These are phyloP conservation scores for Nicator chloris DNA, from an alignment of 2,113 vertebrate species.

Conservation along the genomic window DNA sequence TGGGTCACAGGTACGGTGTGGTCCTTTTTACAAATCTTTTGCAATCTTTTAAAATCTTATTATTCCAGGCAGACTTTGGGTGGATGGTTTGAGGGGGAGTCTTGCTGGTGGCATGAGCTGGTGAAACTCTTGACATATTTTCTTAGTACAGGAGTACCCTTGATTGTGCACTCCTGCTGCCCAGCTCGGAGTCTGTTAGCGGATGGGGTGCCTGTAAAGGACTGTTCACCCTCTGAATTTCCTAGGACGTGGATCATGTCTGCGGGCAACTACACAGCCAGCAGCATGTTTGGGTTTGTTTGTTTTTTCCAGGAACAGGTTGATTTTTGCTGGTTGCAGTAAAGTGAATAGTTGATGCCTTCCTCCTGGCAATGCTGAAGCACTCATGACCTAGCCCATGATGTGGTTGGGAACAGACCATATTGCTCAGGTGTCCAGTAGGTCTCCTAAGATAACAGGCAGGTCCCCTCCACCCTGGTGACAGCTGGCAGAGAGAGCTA, in stretches of 20 bases:
- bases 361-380: background rate
- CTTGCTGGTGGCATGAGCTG: background rate
- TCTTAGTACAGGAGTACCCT: background rate
- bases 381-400: background rate
- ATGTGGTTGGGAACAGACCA: background rate
- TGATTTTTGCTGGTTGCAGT: background rate
- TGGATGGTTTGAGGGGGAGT: background rate
- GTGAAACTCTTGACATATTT: background rate
- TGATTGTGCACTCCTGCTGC: background rate
- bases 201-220: background rate
- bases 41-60: background rate
- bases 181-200: background rate
- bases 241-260: accelerated
- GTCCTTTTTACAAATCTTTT: background rate
- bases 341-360: background rate
- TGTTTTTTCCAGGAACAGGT: background rate
- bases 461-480: background rate
- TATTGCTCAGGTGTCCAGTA: background rate
- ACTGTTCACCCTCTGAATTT: background rate
- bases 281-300: background rate
- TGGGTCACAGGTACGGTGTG: accelerated
- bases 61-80: background rate
- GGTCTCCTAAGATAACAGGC: background rate
- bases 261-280: background rate
- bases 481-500: background rate